Percentiles rank a stretch among this genome's conserved stretches.
Conservation (phyloP, 1,140 invertebrate genomes). For the Ceratina calcarata region DNA sequence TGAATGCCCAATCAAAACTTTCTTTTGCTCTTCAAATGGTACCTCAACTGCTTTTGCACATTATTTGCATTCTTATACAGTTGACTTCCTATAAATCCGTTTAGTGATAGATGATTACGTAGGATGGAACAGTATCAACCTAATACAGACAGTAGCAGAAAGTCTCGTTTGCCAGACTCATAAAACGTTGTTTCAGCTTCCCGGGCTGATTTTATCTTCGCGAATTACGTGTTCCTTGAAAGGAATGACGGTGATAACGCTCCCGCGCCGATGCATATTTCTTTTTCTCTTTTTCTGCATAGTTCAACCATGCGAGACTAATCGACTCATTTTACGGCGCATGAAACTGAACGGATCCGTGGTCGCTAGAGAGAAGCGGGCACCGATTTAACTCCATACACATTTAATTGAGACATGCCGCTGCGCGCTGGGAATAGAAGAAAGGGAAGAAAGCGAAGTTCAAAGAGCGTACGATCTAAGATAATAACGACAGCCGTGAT, state of each 20-base stretch:
- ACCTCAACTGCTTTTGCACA: too few species aligned
- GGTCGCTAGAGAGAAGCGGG: background rate
- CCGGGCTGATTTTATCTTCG: background rate
- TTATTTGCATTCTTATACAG: too few species aligned
- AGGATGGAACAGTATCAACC: too few species aligned
- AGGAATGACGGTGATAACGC: background rate
- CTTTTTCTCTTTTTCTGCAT: constrained; percentile 24
- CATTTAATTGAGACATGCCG: background rate
- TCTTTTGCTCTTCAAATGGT: too few species aligned
- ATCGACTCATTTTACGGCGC: constrained; percentile 34
- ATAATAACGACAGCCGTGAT: background rate
- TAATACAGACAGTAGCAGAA: too few species aligned
- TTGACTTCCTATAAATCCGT: too few species aligned
- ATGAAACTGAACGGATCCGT: constrained; percentile 18
- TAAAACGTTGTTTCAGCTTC: constrained; percentile 5
- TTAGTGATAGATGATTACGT: too few species aligned
- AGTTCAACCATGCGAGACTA: constrained; percentile 26
- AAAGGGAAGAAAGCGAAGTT: too few species aligned
- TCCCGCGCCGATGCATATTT: background rate
- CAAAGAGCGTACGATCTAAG: too few species aligned
- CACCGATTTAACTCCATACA: constrained; percentile 7
- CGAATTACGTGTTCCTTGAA: background rate
- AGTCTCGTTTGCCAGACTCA: background rate
- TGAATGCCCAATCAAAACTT: too few species aligned
- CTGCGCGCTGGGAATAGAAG: too few species aligned